A percentile compares a stretch with the other conserved stretches of the same genome.
phyloP scores from a whole-genome alignment of 2,797 vertebrate genomes.

The Sardinella longiceps region DNA sequence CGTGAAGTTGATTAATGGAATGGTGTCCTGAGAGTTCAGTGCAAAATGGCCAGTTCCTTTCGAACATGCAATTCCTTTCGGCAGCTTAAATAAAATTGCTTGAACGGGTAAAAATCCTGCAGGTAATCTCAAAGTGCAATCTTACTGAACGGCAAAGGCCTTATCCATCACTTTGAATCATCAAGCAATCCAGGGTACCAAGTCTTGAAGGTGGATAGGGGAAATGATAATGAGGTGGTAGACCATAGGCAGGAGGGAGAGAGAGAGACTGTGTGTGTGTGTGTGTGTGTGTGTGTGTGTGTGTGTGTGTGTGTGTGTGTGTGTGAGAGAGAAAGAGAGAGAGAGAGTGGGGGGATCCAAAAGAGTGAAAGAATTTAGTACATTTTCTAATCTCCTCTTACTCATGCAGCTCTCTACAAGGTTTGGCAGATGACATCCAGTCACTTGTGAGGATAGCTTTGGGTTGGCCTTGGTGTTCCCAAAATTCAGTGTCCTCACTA shows the following conservation, averaged over 20 bases:
- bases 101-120: background rate
- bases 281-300: background rate
- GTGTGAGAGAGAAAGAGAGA: background rate
- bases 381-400: background rate
- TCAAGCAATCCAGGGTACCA: background rate
- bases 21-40: background rate
- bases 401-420: background rate
- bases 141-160: background rate
- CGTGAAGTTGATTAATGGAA: background rate
- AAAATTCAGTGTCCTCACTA: background rate
- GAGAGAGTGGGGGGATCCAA: background rate
- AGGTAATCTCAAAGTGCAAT: background rate
- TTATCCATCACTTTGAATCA: background rate
- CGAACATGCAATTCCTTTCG: background rate
- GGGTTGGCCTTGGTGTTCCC: background rate
- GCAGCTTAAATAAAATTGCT: background rate
- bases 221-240: background rate
- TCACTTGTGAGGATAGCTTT: background rate
- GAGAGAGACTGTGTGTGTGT: background rate
- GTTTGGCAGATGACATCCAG: background rate
- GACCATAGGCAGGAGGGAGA: background rate
- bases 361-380: background rate
- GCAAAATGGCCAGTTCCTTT: background rate
- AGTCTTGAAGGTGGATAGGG: background rate
- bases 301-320: background rate